Evolutionary conservation across 2,797 vertebrate genomes (phyloP).

Genomic region (Neostethus bicornis): DNA sequence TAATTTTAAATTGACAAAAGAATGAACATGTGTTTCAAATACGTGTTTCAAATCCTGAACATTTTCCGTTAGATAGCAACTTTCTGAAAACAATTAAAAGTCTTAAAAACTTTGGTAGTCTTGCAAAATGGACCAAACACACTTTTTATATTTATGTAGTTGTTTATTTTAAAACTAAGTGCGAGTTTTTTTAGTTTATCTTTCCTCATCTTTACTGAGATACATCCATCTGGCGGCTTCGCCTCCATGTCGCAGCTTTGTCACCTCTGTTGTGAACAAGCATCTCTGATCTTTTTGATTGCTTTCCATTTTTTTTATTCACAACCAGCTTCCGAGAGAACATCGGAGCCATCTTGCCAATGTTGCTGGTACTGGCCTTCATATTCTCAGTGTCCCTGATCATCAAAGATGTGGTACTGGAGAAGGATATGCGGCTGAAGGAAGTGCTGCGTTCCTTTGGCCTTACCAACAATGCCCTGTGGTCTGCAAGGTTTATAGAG

Average conservation of each 20-base stretch:
- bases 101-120: neutral
- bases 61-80: neutral
- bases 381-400: conserved; percentile 67
- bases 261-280: conserved; percentile 1
- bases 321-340: conserved; percentile 73
- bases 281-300: conserved; percentile 46
- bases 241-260: neutral
- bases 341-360: conserved; percentile 75
- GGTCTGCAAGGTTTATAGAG: conserved; percentile 64
- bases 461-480: conserved; percentile 64
- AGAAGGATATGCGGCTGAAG: conserved; percentile 77
- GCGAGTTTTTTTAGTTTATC: neutral
- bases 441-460: conserved; percentile 69
- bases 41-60: neutral
- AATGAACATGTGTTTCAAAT: neutral
- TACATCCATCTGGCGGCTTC: conserved; percentile 8
- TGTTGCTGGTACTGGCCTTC: conserved; percentile 81
- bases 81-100: neutral
- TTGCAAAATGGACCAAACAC: neutral
- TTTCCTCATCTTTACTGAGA: neutral
- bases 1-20: neutral
- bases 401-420: conserved; percentile 78
- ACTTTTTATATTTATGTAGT: neutral
- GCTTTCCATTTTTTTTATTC: conserved; percentile 47
- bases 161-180: neutral